A percentile compares a stretch with the other conserved stretches of the same genome.
phyloP scores from a whole-genome alignment of 2,113 vertebrate species.

The Rhynchomys soricoides region DNA sequence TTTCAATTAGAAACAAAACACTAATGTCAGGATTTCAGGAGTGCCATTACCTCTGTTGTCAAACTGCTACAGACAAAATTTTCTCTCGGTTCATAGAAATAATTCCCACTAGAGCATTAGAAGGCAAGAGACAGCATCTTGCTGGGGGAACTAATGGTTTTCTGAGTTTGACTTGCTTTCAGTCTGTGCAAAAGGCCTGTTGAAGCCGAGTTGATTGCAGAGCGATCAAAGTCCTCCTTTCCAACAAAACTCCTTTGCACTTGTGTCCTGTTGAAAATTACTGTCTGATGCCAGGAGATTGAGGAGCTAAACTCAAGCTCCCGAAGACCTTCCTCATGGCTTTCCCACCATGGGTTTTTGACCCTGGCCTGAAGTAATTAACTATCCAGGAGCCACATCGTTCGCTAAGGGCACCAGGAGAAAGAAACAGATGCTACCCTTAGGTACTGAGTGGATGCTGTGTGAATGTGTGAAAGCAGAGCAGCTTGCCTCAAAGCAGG shows the following conservation, averaged over 20 bases:
- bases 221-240: slow-evolving; percentile 71
- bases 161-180: slow-evolving; percentile 72
- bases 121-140: slow-evolving; percentile 36
- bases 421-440: slow-evolving; percentile 62
- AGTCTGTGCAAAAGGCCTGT: slow-evolving; percentile 61
- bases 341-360: slow-evolving; percentile 72
- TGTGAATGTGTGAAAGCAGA: not conserved
- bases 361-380: slow-evolving; percentile 79
- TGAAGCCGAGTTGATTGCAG: slow-evolving; percentile 73
- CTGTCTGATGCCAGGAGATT: slow-evolving; percentile 73
- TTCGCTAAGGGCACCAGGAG: slow-evolving; percentile 55
- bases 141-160: slow-evolving; percentile 63
- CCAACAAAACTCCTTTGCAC: slow-evolving; percentile 62
- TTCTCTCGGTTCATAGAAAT: slow-evolving; percentile 15
- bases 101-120: slow-evolving; percentile 48
- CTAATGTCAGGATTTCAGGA: slow-evolving; percentile 30
- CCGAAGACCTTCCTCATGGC: slow-evolving; percentile 70
- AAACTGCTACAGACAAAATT: slow-evolving; percentile 47
- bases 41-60: slow-evolving; percentile 60
- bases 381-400: slow-evolving; percentile 51
- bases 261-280: slow-evolving; percentile 76
- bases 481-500: slow-evolving; percentile 45
- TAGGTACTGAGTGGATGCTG: slow-evolving; percentile 41
- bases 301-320: slow-evolving; percentile 77
- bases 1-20: slow-evolving; percentile 52